Evolutionary conservation across 2,888 invertebrate genomes (phyloP).

Genomic region (Cheilosia scutellata): DNA sequence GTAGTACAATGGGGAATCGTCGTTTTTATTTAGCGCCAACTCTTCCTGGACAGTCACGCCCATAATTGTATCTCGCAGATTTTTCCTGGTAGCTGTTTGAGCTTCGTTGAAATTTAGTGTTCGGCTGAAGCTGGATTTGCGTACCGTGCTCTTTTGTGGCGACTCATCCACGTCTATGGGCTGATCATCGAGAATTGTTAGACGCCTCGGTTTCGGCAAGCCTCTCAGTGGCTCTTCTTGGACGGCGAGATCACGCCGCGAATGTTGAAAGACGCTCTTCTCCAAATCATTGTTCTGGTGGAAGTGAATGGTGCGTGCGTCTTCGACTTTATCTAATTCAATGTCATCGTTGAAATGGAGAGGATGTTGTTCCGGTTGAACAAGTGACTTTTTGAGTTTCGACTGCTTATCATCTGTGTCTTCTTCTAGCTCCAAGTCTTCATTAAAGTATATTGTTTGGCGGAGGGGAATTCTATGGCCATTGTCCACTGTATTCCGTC

Average conservation of each 20-base stretch:
- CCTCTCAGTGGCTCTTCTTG: neutral
- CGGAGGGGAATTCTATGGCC: neutral
- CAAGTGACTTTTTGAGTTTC: too few relatives aligned
- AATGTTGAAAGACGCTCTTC: neutral
- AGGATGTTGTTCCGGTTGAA: neutral
- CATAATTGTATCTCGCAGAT: neutral
- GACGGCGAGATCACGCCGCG: too few relatives aligned
- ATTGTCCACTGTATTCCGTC: neutral
- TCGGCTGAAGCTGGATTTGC: conserved; percentile 61
- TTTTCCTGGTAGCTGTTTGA: neutral
- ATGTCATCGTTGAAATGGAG: neutral
- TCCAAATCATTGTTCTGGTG: conserved; percentile 17
- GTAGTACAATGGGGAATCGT: conserved; percentile 45
- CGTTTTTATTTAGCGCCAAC: neutral
- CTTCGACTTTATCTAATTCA: neutral
- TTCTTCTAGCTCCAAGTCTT: conserved; percentile 7
- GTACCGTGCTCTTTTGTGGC: conserved; percentile 3
- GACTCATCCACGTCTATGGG: conserved; percentile 40
- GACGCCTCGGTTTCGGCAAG: conserved; percentile 36
- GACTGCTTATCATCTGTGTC: neutral
- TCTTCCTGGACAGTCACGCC: neutral
- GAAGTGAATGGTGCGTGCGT: conserved; percentile 13
- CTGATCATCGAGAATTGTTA: conserved; percentile 24
- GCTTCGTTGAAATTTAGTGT: conserved; percentile 53
- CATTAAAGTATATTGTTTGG: conserved; percentile 11